These are phyloP conservation scores for Cervus canadensis DNA, from an alignment of 2,113 vertebrate species.

Conservation along the genomic window DNA sequence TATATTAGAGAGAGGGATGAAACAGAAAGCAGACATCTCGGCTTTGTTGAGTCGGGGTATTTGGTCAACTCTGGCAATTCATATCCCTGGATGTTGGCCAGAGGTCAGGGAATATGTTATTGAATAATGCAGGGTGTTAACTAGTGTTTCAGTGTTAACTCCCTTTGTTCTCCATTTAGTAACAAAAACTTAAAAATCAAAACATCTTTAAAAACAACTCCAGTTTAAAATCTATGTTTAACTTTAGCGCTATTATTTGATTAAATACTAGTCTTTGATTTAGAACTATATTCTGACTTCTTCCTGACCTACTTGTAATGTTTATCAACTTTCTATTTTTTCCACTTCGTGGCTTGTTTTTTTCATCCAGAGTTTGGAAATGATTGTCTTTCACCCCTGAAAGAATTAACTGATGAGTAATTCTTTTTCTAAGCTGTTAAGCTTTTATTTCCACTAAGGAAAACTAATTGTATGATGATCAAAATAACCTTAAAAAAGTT, in stretches of 20 bases:
- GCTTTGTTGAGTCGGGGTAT: not conserved
- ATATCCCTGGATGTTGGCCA: not conserved
- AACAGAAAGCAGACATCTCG: not conserved
- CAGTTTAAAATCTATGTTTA: not conserved
- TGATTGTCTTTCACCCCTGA: not conserved
- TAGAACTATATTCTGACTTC: conserved; percentile 8
- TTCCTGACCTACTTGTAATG: not conserved
- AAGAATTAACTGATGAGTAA: not conserved
- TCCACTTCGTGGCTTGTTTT: not conserved
- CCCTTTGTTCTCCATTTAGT: not conserved
- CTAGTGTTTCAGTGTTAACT: not conserved
- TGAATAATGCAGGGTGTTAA: not conserved
- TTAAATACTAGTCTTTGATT: conserved; percentile 25
- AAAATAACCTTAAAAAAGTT: not conserved
- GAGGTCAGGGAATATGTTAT: conserved; percentile 7
- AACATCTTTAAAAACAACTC: not conserved
- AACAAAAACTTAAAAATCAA: not conserved
- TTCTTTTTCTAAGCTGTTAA: conserved; percentile 22
- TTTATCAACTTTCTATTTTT: not conserved
- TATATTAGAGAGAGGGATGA: conserved; percentile 2
- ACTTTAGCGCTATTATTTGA: not conserved
- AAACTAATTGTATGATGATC: conserved; percentile 26
- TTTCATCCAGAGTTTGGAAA: conserved; percentile 12
- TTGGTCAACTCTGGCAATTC: not conserved
- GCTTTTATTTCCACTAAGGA: conserved; percentile 14